Percentiles rank a stretch among this genome's conserved stretches.
phyloP scores from a whole-genome alignment of 2,113 vertebrate species.

The Apteryx mantelli region DNA sequence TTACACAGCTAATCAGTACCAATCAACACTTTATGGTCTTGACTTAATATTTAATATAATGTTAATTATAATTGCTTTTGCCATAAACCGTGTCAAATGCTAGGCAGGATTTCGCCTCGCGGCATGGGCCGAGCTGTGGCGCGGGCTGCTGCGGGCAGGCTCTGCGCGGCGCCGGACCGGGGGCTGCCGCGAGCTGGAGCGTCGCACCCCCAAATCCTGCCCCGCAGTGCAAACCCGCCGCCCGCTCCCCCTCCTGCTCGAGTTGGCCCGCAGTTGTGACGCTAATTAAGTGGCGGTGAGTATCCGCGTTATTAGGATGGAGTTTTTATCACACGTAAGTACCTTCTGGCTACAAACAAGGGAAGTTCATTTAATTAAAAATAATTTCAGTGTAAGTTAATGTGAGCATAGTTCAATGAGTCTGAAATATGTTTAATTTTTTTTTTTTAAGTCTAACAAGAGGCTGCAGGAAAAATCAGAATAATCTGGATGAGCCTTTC shows the following conservation, averaged over 20 bases:
- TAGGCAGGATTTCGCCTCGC: background rate
- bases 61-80: constrained; percentile 75
- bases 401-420: constrained; percentile 50
- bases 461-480: background rate
- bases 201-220: background rate
- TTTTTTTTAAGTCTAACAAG: background rate
- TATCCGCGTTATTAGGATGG: constrained; percentile 32
- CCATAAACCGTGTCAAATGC: constrained; percentile 57
- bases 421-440: constrained; percentile 16
- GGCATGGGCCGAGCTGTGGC: background rate
- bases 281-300: constrained; percentile 50
- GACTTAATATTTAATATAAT: constrained; percentile 78
- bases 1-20: constrained; percentile 74
- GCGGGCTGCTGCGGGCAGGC: background rate
- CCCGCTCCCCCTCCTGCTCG: background rate
- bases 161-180: background rate
- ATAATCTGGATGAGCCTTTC: background rate
- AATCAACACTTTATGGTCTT: constrained; percentile 76
- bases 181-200: background rate
- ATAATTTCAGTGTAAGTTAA: constrained; percentile 51
- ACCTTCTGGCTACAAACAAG: constrained; percentile 69
- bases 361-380: constrained; percentile 71
- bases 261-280: constrained; percentile 6
- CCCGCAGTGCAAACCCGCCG: background rate
- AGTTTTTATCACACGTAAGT: constrained; percentile 58